A percentile compares a stretch with the other conserved stretches of the same genome.
phyloP scores from a whole-genome alignment of 2,113 vertebrate genomes.

The Megaceryle torquata region DNA sequence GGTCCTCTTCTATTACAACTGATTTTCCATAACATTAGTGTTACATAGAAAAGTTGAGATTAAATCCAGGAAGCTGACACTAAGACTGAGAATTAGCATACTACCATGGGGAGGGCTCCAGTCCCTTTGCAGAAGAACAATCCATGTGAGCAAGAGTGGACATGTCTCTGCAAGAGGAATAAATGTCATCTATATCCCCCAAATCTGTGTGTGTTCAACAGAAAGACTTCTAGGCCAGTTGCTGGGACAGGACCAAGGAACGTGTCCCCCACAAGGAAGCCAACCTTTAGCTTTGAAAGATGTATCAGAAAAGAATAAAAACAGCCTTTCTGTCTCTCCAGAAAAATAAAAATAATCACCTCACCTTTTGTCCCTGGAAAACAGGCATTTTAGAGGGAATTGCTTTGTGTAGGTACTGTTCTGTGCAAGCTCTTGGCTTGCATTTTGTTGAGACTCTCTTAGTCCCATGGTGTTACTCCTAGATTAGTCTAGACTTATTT shows the following conservation, averaged over 20 bases:
- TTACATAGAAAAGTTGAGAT: slow-evolving; percentile 27
- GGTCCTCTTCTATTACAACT: slow-evolving; percentile 1
- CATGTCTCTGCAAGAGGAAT: not conserved
- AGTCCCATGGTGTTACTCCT: not conserved
- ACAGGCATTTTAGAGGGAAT: not conserved
- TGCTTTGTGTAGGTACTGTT: not conserved
- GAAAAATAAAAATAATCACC: not conserved
- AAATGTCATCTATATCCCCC: not conserved
- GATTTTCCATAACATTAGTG: slow-evolving; percentile 54
- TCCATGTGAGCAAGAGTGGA: not conserved
- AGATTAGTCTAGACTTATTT: not conserved
- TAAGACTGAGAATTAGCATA: not conserved
- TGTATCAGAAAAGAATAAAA: not conserved
- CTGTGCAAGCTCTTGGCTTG: not conserved
- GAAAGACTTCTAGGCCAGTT: not conserved
- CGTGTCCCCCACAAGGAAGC: not conserved
- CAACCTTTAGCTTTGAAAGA: not conserved
- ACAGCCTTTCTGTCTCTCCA: not conserved
- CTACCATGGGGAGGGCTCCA: not conserved
- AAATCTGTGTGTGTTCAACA: not conserved
- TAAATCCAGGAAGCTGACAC: slow-evolving; percentile 14
- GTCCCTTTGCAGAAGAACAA: not conserved
- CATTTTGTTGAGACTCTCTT: not conserved
- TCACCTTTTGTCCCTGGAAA: not conserved
- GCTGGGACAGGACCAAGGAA: not conserved